phyloP scores from a whole-genome alignment of 2,888 invertebrate species.

The Venusia cambrica region DNA sequence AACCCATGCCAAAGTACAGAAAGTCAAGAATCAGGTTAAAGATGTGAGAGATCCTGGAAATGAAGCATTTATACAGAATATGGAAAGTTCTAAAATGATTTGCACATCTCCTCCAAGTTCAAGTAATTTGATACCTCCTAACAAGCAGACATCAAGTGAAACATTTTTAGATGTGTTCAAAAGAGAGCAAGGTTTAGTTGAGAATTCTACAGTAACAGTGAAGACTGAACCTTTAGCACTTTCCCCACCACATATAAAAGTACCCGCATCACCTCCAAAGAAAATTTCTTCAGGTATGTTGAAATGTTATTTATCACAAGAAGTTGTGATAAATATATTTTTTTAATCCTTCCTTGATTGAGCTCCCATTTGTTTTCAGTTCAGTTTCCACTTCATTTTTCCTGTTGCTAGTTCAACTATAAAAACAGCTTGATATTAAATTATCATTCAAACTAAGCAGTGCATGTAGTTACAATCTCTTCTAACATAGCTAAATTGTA shows the following conservation, averaged over 20 bases:
- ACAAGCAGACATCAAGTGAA: slow-evolving; percentile 47
- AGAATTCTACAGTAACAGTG: slow-evolving; percentile 38
- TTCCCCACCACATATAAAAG: slow-evolving; percentile 36
- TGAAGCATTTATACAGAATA: slow-evolving; percentile 43
- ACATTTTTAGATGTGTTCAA: slow-evolving; percentile 76
- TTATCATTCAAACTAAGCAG: no score
- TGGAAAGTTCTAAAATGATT: slow-evolving; percentile 50
- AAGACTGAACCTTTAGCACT: slow-evolving; percentile 48
- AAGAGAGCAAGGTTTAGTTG: slow-evolving; percentile 64
- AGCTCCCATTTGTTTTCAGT: no score
- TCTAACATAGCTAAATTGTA: no score
- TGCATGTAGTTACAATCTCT: no score
- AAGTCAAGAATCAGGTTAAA: slow-evolving; percentile 51
- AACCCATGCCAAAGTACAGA: slow-evolving; percentile 62
- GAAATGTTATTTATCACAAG: no score
- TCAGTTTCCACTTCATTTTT: no score
- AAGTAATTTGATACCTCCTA: no score
- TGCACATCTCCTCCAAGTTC: slow-evolving; percentile 39
- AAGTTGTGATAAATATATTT: no score
- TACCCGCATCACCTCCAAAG: slow-evolving; percentile 49
- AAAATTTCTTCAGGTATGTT: slow-evolving; percentile 52
- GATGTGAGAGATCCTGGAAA: slow-evolving; percentile 44
- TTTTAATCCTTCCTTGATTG: no score
- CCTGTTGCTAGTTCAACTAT: neutral
- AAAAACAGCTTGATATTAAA: no score